Conservation (phyloP, 2,888 invertebrate species). For the Thyatira batis region DNA sequence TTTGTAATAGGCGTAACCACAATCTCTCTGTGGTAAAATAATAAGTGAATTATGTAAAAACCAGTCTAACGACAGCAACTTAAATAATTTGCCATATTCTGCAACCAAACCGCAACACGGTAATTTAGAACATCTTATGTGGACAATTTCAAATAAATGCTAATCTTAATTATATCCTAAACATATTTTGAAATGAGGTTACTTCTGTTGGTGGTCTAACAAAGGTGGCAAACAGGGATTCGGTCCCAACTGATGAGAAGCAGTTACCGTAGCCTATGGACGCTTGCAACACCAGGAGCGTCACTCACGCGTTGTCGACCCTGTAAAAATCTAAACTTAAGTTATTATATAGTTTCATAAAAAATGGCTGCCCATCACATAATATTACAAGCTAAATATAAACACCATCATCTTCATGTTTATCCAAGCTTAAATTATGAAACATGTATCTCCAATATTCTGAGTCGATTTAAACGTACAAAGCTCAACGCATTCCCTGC, state of each 20-base stretch:
- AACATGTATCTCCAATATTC: neutral
- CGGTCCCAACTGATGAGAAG: too few relatives aligned
- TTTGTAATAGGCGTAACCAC: neutral
- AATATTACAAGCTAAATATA: neutral
- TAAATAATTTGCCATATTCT: neutral
- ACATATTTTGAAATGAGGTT: neutral
- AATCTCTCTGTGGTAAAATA: neutral
- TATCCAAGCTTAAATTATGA: neutral
- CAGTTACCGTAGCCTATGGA: too few relatives aligned
- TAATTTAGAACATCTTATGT: neutral
- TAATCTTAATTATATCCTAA: neutral
- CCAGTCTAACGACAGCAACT: neutral
- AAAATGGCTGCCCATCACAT: neutral
- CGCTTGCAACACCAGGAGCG: too few relatives aligned
- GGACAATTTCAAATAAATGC: neutral
- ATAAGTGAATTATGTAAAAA: neutral
- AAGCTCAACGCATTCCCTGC: slow-evolving; percentile 13
- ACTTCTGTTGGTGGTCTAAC: too few relatives aligned
- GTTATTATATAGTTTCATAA: neutral
- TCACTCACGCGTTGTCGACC: too few relatives aligned
- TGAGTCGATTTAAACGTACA: neutral
- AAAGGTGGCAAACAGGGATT: too few relatives aligned
- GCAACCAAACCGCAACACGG: neutral
- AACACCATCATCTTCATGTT: neutral
- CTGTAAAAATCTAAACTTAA: neutral